Base-by-base conservation (phyloP, 2,113 vertebrate species). In the Eleginops maclovinus region DNA sequence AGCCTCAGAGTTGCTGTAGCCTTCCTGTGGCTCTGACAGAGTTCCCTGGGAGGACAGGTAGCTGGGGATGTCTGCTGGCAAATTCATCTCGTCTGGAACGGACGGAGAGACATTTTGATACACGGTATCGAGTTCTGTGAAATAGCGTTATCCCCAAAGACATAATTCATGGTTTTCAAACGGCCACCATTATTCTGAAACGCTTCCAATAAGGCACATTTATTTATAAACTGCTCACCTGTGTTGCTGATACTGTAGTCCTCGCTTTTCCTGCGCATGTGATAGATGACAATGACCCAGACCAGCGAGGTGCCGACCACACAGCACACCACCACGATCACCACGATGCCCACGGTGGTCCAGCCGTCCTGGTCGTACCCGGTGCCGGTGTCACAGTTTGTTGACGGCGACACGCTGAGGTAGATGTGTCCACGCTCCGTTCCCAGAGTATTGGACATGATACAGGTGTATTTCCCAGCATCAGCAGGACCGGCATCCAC, bases 231-330 rank as follows among this genome's bases (percentile, higher is more conserved):
- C n/a, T 56, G 58, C 96, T 76, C 69, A 99, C 98, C 98, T 88
- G 98, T 99, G 94, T 98, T 99, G 92, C 96, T 98, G 68, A 99
- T 96, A 75, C 98, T 99, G 95, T 98, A 99, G 87, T 98, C 98
- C 72, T 98, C 98, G 2, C 93, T 97, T 77, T 95, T 97, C 66
- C 96, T 94, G 81, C 98, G 95, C 31, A 98, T 99, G 94, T 99
- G 98, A 92, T 99, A 99, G 73, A 99, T 99, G 90, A 99, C 98
- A 83, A 99, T 95, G 91, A 99, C 98, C 98, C 98, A 99, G 73
- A 99, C 97, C 16, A 99, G 94, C 1, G 98, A 99, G 15, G 98
- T 99, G 69, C 98, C 98, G 40, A 99, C 98, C 91, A 99, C 98
- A 40, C 98, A 99, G 91, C 98, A 99, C 62, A 99, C 98, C 92